Base-by-base conservation (phyloP, 2,113 vertebrate genomes). In the Gorsachius goisagi region DNA sequence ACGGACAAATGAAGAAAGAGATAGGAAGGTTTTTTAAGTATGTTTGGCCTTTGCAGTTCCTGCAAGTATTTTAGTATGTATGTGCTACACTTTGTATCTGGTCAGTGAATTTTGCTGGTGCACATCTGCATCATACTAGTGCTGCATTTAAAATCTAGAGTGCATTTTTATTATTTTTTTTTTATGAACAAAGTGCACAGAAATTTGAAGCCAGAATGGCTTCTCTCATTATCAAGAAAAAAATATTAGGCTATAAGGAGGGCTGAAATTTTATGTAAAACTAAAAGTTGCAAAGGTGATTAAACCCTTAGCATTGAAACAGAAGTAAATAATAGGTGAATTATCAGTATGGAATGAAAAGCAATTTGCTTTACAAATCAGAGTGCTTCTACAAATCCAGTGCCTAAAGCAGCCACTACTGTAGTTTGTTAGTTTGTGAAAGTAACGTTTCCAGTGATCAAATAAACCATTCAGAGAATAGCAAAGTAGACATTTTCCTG, bases 351-450 rank as follows among this genome's bases (percentile, higher is more conserved):
- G 77, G 78, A 91, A 87, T 56, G 45, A 95, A 92, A 92, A 96
- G 73, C 74, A 88, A 92, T 91, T 97, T 97, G 76, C 89, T 97
- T 97, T 93, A 95, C 93, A 95, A 91, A 90, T 96, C 69, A 84
- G 92, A 93, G 94, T 95, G 92, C 92, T 97, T 97, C 93, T 97
- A 89, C 86, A 92, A 97, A 95, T 78, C 95, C 94, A 97, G 97
- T 97, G 95, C 94, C 96, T 97, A 90, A 98, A 96, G 92, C 73
- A 93, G 88, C 63, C 95, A 97, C 83, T 90, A 63, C 58, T 1
- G 39, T 97, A 97, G 88, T 79, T 88, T 86, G 93, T 93, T 95
- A 86, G 90, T 93, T 96, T 92, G 93, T 97, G 93, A 74, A 89
- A 95, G 87, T 96, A 96, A 94, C 3, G 60, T 97, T 97, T 95